phyloP scores from a whole-genome alignment of 1,140 invertebrate genomes.

The Achatina immaculata region DNA sequence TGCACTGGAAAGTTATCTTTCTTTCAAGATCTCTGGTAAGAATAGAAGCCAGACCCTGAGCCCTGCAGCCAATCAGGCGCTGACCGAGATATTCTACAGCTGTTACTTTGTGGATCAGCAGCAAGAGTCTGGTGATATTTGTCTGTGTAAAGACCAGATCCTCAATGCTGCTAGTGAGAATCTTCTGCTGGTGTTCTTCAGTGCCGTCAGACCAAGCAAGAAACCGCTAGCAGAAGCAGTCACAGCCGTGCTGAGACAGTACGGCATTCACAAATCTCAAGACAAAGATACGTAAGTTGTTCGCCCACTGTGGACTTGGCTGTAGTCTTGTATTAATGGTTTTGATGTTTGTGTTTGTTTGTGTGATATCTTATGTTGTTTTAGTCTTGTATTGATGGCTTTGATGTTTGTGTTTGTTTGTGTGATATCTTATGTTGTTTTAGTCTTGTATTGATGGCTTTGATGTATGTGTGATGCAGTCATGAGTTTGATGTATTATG shows the following conservation, averaged over 20 bases:
- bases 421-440: too few species aligned
- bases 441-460: too few species aligned
- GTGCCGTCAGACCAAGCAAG: constrained; percentile 61
- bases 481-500: too few species aligned
- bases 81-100: constrained; percentile 70
- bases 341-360: too few species aligned
- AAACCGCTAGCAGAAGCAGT: constrained; percentile 67
- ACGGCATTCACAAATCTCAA: constrained; percentile 56
- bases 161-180: constrained; percentile 63
- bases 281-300: constrained; percentile 23
- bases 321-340: too few species aligned
- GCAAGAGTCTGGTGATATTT: constrained; percentile 69
- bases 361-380: too few species aligned
- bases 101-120: constrained; percentile 68
- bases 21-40: constrained; percentile 58
- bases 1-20: constrained; percentile 64
- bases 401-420: too few species aligned
- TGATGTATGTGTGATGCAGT: too few species aligned
- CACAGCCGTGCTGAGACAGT: constrained; percentile 58
- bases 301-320: background rate
- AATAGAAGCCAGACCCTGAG: constrained; percentile 13
- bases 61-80: constrained; percentile 54
- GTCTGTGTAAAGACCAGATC: constrained; percentile 68
- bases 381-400: too few species aligned
- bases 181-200: constrained; percentile 65